Conservation (phyloP, 2,797 vertebrate genomes). For the Pithecia hirsuta region DNA sequence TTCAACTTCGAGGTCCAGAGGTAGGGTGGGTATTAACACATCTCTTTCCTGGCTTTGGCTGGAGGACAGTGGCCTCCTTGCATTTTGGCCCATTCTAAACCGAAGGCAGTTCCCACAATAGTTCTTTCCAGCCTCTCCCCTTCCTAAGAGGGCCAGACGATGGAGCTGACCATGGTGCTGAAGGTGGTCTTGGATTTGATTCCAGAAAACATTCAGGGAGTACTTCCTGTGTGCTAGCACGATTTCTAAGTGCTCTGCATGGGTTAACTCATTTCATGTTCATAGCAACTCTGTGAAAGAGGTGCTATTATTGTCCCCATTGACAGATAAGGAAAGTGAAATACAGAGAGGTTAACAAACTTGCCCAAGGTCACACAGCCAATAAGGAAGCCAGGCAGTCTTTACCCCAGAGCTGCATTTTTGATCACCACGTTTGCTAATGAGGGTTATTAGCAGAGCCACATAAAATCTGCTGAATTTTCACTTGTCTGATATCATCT, state of each 20-base stretch:
- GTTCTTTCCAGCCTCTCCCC: background rate
- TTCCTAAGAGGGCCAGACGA: background rate
- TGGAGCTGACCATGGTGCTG: conserved; percentile 67
- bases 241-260: background rate
- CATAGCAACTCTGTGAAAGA: background rate
- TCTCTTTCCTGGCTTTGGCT: background rate
- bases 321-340: background rate
- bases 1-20: background rate
- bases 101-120: background rate
- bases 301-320: background rate
- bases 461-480: background rate
- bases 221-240: background rate
- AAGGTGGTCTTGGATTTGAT: background rate
- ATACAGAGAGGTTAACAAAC: background rate
- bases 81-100: background rate
- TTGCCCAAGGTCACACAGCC: background rate
- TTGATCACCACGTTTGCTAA: background rate
- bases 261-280: background rate
- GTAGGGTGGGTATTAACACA: background rate
- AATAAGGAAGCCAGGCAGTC: background rate
- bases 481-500: background rate
- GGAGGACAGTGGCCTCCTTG: background rate
- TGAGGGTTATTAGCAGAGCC: background rate
- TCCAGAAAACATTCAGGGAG: background rate
- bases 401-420: background rate